Percentiles rank a stretch among this genome's conserved stretches.
phyloP scores from a whole-genome alignment of 2,113 vertebrate genomes.

The Leucosticte australis region DNA sequence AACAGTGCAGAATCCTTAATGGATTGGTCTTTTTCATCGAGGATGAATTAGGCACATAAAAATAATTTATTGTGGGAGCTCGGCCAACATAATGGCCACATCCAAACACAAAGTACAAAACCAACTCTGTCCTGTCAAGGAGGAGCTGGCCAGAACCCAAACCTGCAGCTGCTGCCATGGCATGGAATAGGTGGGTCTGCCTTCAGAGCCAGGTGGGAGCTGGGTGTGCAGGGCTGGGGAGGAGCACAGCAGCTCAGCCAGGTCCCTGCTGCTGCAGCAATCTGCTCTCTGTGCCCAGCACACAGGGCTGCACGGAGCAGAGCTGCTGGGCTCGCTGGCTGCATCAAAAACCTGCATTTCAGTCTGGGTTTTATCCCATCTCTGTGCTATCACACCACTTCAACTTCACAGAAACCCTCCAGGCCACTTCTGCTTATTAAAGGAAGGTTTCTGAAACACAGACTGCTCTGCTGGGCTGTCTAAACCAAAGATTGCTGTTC shows the following conservation, averaged over 20 bases:
- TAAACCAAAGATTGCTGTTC: neutral
- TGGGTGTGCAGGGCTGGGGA: neutral
- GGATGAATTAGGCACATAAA: conserved; percentile 26
- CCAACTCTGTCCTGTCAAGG: neutral
- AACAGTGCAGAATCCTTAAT: conserved; percentile 18
- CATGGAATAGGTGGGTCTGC: neutral
- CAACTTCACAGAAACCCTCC: neutral
- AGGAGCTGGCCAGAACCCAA: neutral
- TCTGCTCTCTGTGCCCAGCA: neutral
- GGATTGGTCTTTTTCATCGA: neutral
- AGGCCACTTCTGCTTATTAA: neutral
- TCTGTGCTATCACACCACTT: neutral
- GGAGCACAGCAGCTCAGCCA: neutral
- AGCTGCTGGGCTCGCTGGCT: neutral
- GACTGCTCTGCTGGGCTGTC: neutral
- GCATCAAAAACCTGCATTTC: neutral
- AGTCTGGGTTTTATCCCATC: neutral
- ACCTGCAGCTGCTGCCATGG: rapidly evolving
- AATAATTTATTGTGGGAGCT: conserved; percentile 12
- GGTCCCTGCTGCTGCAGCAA: neutral
- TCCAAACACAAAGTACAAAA: neutral
- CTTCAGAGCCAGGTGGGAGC: neutral
- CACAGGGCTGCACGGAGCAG: neutral
- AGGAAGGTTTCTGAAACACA: neutral
- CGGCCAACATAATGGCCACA: neutral